Percentiles rank a stretch among this genome's conserved stretches.
Evolutionary conservation across 2,797 vertebrate species (phyloP).

Genomic region (Siniperca undulata): DNA sequence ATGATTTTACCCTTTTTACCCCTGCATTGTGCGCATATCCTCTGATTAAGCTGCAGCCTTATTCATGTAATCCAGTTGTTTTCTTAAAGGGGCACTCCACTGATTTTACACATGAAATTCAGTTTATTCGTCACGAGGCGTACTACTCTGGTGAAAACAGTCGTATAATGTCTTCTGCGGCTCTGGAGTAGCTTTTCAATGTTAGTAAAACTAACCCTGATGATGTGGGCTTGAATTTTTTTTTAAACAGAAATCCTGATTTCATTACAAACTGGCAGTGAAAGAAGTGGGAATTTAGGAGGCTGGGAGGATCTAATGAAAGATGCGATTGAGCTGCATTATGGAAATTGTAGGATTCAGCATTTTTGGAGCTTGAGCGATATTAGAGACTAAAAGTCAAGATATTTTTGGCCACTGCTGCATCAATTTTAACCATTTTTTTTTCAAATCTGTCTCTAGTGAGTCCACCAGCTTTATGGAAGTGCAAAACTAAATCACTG

Average conservation of each 20-base stretch:
- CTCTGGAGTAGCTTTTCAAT: neutral
- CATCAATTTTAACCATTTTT: neutral
- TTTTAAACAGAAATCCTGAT: too few relatives aligned
- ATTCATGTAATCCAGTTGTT: neutral
- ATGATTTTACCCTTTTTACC: neutral
- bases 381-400: neutral
- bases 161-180: neutral
- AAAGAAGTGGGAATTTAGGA: neutral
- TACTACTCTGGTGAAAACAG: neutral
- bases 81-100: neutral
- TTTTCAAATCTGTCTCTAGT: neutral
- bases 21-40: fast-evolving
- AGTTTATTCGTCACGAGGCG: neutral
- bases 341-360: neutral
- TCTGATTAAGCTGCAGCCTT: neutral
- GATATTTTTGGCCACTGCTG: neutral
- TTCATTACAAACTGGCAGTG: neutral
- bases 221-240: too few relatives aligned
- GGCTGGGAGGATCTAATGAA: neutral
- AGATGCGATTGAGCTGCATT: neutral
- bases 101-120: neutral
- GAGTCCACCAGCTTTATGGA: neutral
- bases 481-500: neutral
- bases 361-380: neutral
- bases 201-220: too few relatives aligned